phyloP scores from a whole-genome alignment of 1,140 invertebrate genomes.

The Pogonomyrmex barbatus region DNA sequence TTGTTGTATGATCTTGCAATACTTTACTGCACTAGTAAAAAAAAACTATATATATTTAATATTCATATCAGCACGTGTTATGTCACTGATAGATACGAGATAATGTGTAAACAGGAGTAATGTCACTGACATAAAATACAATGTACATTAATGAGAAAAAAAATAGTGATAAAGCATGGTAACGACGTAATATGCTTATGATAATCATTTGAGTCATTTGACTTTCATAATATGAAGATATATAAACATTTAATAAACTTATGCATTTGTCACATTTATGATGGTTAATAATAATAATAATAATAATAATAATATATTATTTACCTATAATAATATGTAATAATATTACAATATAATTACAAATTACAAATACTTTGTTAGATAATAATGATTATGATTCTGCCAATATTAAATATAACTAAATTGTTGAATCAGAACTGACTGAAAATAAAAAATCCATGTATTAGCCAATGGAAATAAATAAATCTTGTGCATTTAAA shows the following conservation, averaged over 20 bases:
- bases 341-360: not conserved
- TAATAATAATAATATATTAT: not conserved
- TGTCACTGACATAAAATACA: not conserved
- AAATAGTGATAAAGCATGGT: not conserved
- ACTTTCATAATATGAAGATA: not conserved
- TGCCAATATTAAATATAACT: not conserved
- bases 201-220: conserved; percentile 23
- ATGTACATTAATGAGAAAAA: not conserved
- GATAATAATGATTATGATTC: not conserved
- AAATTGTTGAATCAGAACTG: not conserved
- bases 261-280: not conserved
- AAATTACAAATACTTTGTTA: not conserved
- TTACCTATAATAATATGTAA: not conserved
- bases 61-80: not conserved
- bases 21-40: not conserved
- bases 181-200: not conserved
- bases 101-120: not conserved
- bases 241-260: not conserved
- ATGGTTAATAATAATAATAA: not conserved
- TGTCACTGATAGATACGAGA: not conserved
- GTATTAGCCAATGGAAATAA: not conserved
- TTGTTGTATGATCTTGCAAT: not conserved
- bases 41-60: conserved; percentile 18
- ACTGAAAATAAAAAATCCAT: not conserved
- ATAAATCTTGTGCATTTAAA: not conserved